Evolutionary conservation across 2,797 vertebrate species (phyloP).

Genomic region (Tinamus major): DNA sequence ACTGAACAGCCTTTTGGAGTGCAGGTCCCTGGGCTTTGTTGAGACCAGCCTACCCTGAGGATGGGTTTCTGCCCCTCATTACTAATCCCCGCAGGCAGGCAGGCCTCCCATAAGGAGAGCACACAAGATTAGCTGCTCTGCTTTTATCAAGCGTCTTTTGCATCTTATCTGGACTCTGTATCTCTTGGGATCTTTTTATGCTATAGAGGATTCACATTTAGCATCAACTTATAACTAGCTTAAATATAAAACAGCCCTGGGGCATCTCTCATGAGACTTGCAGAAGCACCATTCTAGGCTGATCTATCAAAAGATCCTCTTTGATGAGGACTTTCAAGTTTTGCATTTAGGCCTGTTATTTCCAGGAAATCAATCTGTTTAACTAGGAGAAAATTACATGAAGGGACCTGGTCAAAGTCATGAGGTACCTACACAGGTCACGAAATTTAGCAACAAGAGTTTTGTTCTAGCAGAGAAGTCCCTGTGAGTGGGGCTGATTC

Average conservation of each 20-base stretch:
- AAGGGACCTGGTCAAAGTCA: neutral
- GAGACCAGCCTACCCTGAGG: neutral
- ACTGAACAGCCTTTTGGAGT: conserved; percentile 14
- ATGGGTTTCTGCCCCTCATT: conserved; percentile 29
- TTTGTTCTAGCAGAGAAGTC: neutral
- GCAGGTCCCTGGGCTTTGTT: neutral
- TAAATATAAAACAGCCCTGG: neutral
- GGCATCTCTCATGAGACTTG: conserved; percentile 7
- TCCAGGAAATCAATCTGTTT: neutral
- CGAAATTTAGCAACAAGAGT: neutral
- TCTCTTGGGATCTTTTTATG: conserved; percentile 34
- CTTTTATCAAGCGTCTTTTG: neutral
- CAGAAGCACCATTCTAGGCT: neutral
- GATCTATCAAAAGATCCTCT: neutral
- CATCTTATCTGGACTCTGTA: neutral
- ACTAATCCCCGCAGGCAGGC: neutral
- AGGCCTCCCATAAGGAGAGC: neutral
- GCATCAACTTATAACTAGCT: neutral
- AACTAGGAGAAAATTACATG: neutral
- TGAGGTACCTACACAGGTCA: neutral
- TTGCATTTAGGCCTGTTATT: neutral
- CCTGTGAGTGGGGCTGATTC: neutral
- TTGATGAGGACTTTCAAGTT: neutral
- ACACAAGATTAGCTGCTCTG: conserved; percentile 24
- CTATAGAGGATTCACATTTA: conserved; percentile 12